phyloP scores from a whole-genome alignment of 2,888 invertebrate species.

The Desoria tigrina region DNA sequence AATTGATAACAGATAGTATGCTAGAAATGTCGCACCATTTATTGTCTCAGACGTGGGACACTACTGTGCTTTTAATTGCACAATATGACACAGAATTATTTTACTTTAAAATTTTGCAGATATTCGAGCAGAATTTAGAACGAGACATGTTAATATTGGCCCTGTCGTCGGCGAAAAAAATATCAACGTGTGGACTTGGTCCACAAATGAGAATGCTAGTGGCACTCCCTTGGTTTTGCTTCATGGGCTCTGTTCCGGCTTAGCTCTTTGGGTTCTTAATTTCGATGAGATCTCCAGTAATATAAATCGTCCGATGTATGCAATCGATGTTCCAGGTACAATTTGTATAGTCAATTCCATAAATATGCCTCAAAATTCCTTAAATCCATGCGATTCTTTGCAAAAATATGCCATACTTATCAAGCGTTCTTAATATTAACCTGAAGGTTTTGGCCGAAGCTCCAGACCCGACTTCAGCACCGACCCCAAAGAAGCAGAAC shows the following conservation, averaged over 20 bases:
- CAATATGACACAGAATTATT: background rate
- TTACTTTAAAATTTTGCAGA: background rate
- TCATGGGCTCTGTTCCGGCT: conserved; percentile 91
- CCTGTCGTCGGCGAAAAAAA: conserved; percentile 60
- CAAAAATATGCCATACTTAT: background rate
- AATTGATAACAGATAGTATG: background rate
- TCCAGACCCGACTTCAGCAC: conserved; percentile 60
- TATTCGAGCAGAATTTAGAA: conserved; percentile 62
- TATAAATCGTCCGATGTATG: conserved; percentile 75
- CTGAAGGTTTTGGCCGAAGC: conserved; percentile 62
- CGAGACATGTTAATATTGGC: conserved; percentile 74
- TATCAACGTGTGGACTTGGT: conserved; percentile 64
- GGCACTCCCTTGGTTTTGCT: conserved; percentile 80
- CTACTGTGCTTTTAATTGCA: background rate
- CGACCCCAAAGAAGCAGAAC: conserved; percentile 60
- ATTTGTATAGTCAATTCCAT: no score
- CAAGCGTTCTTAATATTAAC: background rate
- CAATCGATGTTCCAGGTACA: conserved; percentile 80
- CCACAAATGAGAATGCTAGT: conserved; percentile 64
- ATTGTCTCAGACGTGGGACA: no score
- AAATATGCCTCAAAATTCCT: no score
- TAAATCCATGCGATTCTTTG: no score
- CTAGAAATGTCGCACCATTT: no score
- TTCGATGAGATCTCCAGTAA: conserved; percentile 75
- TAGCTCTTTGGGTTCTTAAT: conserved; percentile 92